Evolutionary conservation across 2,113 vertebrate genomes (phyloP).

Genomic region (Eupsittula cactorum): DNA sequence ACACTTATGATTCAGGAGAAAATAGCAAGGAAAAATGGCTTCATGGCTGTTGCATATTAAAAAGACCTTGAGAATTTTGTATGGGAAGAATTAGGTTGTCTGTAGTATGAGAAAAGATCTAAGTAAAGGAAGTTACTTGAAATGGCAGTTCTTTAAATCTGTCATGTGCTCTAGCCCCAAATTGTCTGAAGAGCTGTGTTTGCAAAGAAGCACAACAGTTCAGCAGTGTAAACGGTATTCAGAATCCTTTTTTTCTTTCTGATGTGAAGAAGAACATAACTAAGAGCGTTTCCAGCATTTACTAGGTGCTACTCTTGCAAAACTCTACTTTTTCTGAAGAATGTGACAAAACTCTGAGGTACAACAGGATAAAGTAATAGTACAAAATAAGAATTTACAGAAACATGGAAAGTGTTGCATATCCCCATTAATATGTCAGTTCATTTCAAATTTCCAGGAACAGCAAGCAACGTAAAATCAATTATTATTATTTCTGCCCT

Average conservation of each 20-base stretch:
- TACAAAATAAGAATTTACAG: slow-evolving; percentile 7
- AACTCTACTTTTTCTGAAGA: neutral
- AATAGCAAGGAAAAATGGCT: slow-evolving; percentile 34
- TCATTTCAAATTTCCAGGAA: slow-evolving; percentile 35
- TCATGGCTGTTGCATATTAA: neutral
- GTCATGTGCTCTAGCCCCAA: neutral
- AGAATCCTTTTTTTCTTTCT: neutral
- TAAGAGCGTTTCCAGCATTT: neutral
- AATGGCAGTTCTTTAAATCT: neutral
- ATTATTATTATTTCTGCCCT: slow-evolving; percentile 43
- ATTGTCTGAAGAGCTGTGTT: neutral
- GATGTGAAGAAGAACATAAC: neutral
- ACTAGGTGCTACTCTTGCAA: neutral
- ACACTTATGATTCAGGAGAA: slow-evolving; percentile 9
- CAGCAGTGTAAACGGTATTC: neutral
- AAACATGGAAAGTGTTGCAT: slow-evolving; percentile 1
- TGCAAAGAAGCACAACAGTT: neutral
- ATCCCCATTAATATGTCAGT: neutral
- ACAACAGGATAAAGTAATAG: neutral
- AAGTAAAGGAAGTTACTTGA: neutral
- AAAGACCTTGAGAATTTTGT: slow-evolving; percentile 19
- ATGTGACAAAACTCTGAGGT: neutral
- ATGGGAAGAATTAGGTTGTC: neutral
- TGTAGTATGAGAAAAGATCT: neutral
- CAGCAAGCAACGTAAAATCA: neutral